phyloP scores from a whole-genome alignment of 2,797 vertebrate species.

The Siniperca scherzeri region DNA sequence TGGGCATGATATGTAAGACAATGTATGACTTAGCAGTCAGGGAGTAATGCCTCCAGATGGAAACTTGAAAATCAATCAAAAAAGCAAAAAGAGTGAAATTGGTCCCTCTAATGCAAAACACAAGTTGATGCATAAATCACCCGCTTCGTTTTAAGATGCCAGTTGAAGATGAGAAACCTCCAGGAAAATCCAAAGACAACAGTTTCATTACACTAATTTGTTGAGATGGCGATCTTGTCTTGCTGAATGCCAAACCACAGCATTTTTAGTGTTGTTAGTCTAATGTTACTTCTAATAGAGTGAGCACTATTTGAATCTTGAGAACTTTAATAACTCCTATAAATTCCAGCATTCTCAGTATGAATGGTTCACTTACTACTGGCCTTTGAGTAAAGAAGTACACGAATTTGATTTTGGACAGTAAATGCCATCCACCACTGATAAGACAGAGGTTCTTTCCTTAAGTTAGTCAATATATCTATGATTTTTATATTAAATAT shows the following conservation, averaged over 20 bases:
- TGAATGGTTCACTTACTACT: neutral
- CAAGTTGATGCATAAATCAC: neutral
- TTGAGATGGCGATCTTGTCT: neutral
- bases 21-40: neutral
- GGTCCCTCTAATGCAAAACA: neutral
- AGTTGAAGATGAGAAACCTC: neutral
- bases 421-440: neutral
- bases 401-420: neutral
- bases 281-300: neutral
- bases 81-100: neutral
- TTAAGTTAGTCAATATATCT: neutral
- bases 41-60: neutral
- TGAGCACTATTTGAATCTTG: neutral
- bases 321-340: neutral
- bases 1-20: neutral
- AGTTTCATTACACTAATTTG: neutral
- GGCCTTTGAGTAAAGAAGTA: neutral
- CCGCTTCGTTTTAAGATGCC: neutral
- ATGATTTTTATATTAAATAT: neutral
- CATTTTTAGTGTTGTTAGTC: neutral
- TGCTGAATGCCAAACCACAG: neutral
- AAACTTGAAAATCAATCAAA: conserved; percentile 12
- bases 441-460: neutral
- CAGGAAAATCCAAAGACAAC: neutral
- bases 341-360: neutral